Conservation (phyloP, 2,888 invertebrate genomes). For the Griposia aprilina region DNA sequence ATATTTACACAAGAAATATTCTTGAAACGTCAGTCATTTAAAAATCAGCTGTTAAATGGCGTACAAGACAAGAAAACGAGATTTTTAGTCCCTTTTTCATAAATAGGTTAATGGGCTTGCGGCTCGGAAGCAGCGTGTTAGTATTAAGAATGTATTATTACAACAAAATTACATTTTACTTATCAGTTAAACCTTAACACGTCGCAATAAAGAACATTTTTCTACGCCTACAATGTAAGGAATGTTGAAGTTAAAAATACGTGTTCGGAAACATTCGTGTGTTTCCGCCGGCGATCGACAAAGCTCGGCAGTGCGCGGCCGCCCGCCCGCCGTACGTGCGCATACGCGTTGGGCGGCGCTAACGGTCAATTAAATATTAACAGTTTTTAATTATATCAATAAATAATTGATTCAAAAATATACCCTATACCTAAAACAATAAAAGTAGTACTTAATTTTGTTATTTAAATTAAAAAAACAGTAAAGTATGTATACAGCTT, state of each 20-base stretch:
- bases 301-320: conserved; percentile 79
- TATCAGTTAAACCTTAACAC: conserved; percentile 56
- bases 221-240: conserved; percentile 64
- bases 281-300: conserved; percentile 75
- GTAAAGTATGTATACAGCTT: conserved; percentile 62
- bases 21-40: conserved; percentile 41
- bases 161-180: conserved; percentile 63
- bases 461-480: conserved; percentile 1
- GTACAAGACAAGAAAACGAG: conserved; percentile 73
- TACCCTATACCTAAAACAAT: conserved; percentile 24
- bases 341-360: conserved; percentile 83
- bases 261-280: conserved; percentile 81
- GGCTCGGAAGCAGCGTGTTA: conserved; percentile 77
- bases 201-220: conserved; percentile 64
- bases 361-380: conserved; percentile 57
- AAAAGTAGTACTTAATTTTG: conserved; percentile 30
- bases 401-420: conserved; percentile 40
- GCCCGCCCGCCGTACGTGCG: conserved; percentile 85
- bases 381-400: conserved; percentile 46
- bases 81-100: conserved; percentile 78
- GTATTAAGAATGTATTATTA: conserved; percentile 79
- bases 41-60: conserved; percentile 54
- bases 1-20: conserved; percentile 12
- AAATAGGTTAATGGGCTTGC: conserved; percentile 87
- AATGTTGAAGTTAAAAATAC: conserved; percentile 86